Percentiles rank a stretch among this genome's conserved stretches.
Evolutionary conservation across 1,140 invertebrate species (phyloP).

Genomic region (Nasonia giraulti): DNA sequence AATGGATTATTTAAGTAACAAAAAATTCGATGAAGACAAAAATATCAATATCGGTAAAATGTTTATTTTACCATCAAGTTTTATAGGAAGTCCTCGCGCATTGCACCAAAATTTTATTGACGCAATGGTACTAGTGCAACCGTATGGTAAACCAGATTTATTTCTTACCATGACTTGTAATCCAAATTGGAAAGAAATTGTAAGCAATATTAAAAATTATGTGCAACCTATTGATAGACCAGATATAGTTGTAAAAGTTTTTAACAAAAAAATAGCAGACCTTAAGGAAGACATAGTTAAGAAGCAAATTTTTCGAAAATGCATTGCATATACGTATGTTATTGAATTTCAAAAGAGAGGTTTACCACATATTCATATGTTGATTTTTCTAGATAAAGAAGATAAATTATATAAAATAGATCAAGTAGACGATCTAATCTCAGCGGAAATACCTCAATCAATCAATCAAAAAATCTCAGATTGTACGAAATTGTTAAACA

Average conservation of each 20-base stretch:
- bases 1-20: constrained; percentile 44
- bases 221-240: not conserved
- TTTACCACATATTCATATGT: constrained; percentile 48
- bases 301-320: constrained; percentile 46
- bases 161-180: constrained; percentile 48
- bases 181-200: constrained; percentile 44
- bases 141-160: constrained; percentile 39
- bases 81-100: constrained; percentile 23
- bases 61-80: constrained; percentile 44
- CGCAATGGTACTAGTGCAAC: constrained; percentile 26
- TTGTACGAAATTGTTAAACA: constrained; percentile 47
- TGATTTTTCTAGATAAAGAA: constrained; percentile 43
- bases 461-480: constrained; percentile 30
- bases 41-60: constrained; percentile 36
- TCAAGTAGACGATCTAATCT: constrained; percentile 40
- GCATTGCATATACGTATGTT: constrained; percentile 35
- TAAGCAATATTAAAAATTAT: constrained; percentile 39
- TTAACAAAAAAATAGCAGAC: constrained; percentile 18
- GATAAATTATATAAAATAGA: constrained; percentile 33
- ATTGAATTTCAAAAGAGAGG: constrained; percentile 49
- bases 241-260: not conserved
- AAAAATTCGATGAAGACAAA: constrained; percentile 13
- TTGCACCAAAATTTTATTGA: constrained; percentile 32
- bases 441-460: constrained; percentile 48
- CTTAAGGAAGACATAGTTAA: constrained; percentile 39